phyloP scores from a whole-genome alignment of 2,888 invertebrate species.

The Rambutsinella grinnellia region DNA sequence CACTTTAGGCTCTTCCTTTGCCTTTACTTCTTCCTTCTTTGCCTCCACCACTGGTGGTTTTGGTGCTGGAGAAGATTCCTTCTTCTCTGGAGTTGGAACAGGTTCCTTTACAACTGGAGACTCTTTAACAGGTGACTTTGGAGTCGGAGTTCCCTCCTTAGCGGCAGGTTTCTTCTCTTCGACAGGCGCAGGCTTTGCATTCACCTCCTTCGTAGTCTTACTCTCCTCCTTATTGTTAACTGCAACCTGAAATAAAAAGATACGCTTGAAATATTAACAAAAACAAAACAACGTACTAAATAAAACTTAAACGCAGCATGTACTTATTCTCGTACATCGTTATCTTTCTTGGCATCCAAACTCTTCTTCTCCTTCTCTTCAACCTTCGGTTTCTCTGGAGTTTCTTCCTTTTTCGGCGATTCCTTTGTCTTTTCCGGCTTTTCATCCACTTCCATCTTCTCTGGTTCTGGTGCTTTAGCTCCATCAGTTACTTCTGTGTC shows the following conservation, averaged over 20 bases:
- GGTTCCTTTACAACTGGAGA: conserved; percentile 36
- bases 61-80: conserved; percentile 43
- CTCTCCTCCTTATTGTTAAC: conserved; percentile 36
- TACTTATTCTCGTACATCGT: neutral
- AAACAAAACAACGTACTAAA: neutral
- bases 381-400: conserved; percentile 47
- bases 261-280: neutral
- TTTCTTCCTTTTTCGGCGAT: neutral
- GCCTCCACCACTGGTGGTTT: conserved; percentile 40
- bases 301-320: neutral
- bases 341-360: neutral
- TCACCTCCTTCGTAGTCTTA: conserved; percentile 28
- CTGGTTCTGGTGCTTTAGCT: conserved; percentile 3
- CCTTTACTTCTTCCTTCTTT: conserved; percentile 55
- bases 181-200: conserved; percentile 31
- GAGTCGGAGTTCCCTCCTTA: conserved; percentile 34
- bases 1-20: conserved; percentile 18
- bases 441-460: conserved; percentile 27
- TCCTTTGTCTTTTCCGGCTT: neutral
- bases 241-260: conserved; percentile 25
- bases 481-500: conserved; percentile 21
- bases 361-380: conserved; percentile 35
- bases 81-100: conserved; percentile 51
- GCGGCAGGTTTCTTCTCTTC: too few relatives aligned
- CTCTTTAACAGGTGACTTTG: conserved; percentile 39